A percentile compares a stretch with the other conserved stretches of the same genome.
Evolutionary conservation across 2,797 vertebrate genomes (phyloP).

Genomic region (Etheostoma perlongum): DNA sequence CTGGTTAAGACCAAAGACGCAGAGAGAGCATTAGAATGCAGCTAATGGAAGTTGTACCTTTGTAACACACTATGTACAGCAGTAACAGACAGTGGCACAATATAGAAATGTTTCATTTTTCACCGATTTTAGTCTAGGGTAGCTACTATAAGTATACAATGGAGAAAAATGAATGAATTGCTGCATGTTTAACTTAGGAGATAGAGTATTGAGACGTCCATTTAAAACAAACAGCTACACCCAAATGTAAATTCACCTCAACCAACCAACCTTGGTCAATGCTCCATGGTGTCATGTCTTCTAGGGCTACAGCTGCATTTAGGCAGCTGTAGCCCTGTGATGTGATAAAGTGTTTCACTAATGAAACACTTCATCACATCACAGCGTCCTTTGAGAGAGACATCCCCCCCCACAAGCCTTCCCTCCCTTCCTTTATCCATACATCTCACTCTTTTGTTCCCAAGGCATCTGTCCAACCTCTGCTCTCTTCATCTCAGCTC

Average conservation of each 20-base stretch:
- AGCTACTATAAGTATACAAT: neutral
- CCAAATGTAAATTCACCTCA: constrained; percentile 19
- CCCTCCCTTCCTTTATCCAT: constrained; percentile 34
- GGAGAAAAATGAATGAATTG: neutral
- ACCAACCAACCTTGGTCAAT: constrained; percentile 5
- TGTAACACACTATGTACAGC: neutral
- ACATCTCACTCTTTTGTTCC: constrained; percentile 33
- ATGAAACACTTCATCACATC: constrained; percentile 65
- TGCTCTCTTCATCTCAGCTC: constrained; percentile 19
- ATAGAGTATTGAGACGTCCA: neutral
- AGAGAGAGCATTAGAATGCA: neutral
- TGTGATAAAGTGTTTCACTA: constrained; percentile 32
- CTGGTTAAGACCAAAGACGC: constrained; percentile 70
- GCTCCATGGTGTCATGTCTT: constrained; percentile 34
- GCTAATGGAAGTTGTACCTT: neutral
- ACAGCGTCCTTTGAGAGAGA: constrained; percentile 62
- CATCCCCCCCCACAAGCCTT: neutral
- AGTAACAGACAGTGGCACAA: neutral
- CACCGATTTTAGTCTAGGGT: neutral
- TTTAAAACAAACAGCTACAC: constrained; percentile 2
- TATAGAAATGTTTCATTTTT: neutral
- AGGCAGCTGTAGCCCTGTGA: constrained; percentile 7
- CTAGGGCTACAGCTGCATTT: constrained; percentile 36
- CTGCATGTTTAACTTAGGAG: neutral
- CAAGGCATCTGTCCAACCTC: constrained; percentile 26